A percentile compares a stretch with the other conserved stretches of the same genome.
Conservation (phyloP, 2,888 invertebrate genomes). For the Eurois occulta region DNA sequence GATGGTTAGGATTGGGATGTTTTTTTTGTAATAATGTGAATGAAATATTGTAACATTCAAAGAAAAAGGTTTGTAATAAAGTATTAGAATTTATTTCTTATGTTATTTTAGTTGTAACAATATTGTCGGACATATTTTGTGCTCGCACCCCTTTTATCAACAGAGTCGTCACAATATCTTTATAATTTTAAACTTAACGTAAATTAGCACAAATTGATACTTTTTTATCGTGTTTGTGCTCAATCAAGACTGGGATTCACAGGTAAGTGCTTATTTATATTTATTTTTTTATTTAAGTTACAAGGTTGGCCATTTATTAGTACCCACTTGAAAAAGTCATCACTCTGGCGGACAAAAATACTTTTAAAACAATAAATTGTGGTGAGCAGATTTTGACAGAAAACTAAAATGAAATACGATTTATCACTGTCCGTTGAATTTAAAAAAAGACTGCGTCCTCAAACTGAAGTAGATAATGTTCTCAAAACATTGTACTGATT, state of each 20-base stretch:
- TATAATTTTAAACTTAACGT: not conserved
- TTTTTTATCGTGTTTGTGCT: constrained; percentile 14
- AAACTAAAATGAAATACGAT: not conserved
- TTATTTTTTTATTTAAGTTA: not conserved
- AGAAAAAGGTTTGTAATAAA: constrained; percentile 85
- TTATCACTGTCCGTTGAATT: not conserved
- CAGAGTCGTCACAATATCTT: constrained; percentile 51
- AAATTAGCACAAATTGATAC: constrained; percentile 9
- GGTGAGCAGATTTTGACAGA: fast-evolving
- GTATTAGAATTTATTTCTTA: constrained; percentile 77
- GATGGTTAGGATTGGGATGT: constrained; percentile 77
- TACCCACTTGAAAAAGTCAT: not conserved
- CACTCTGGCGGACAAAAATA: not conserved
- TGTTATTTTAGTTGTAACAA: constrained; percentile 69
- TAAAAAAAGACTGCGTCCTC: not conserved
- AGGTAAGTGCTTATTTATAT: constrained; percentile 61
- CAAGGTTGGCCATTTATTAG: not conserved
- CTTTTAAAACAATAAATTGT: not conserved
- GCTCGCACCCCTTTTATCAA: constrained; percentile 37
- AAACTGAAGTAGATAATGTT: not conserved
- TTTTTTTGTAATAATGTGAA: constrained; percentile 76
- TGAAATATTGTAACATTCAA: constrained; percentile 80
- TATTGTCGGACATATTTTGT: constrained; percentile 18
- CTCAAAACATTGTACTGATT: not conserved
- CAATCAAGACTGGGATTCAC: constrained; percentile 2